phyloP scores from a whole-genome alignment of 2,797 vertebrate species.

The Enteromius mattozi region DNA sequence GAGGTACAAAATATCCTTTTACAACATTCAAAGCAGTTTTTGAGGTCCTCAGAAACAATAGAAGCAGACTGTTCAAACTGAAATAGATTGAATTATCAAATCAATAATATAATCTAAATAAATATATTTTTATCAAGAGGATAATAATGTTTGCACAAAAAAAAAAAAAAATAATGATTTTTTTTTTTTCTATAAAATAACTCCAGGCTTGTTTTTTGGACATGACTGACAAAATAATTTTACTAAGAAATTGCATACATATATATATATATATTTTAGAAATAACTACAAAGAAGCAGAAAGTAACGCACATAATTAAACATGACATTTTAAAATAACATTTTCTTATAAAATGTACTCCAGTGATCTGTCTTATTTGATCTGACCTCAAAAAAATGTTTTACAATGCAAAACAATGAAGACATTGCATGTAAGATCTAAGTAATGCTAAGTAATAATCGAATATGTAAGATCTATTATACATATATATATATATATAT shows the following conservation, averaged over 20 bases:
- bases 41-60: not conserved
- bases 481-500: not conserved
- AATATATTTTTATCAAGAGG: not conserved
- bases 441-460: no score
- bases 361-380: not conserved
- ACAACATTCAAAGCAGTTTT: not conserved
- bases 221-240: not conserved
- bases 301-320: not conserved
- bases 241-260: not conserved
- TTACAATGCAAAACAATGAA: not conserved
- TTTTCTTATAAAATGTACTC: not conserved
- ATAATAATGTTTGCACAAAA: not conserved
- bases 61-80: not conserved
- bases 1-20: not conserved
- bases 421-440: not conserved
- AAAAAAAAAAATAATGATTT: no score
- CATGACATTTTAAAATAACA: not conserved
- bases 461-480: no score
- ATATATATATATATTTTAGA: not conserved
- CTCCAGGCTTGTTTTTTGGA: not conserved
- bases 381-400: not conserved
- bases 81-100: not conserved
- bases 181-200: not conserved
- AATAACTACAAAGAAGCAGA: not conserved
- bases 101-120: not conserved